Percentiles rank a stretch among this genome's conserved stretches.
Conservation (phyloP, 2,888 invertebrate species). For the Phlogophora meticulosa region DNA sequence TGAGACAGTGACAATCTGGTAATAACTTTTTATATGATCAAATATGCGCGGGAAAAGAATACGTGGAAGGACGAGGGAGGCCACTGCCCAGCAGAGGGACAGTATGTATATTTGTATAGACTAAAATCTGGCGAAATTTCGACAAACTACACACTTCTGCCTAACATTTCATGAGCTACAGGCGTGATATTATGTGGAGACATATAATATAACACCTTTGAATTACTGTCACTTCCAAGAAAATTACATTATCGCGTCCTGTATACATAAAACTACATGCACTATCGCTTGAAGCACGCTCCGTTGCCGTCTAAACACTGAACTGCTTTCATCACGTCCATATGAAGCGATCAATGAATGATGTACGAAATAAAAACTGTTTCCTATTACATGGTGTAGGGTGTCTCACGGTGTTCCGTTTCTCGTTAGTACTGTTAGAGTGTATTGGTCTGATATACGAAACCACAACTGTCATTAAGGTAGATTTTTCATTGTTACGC, state of each 20-base stretch:
- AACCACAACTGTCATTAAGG: constrained; percentile 50
- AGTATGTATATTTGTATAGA: too few species aligned
- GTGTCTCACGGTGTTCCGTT: constrained; percentile 66
- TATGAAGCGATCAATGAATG: constrained; percentile 38
- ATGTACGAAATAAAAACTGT: neutral
- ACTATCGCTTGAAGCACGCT: neutral
- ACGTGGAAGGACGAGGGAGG: too few species aligned
- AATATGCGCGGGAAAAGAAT: too few species aligned
- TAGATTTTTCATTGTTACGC: constrained; percentile 57
- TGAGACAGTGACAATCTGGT: too few species aligned
- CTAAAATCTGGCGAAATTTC: too few species aligned
- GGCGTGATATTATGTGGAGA: too few species aligned
- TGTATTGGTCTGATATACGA: constrained; percentile 58
- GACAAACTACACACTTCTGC: too few species aligned
- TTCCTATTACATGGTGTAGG: constrained; percentile 22
- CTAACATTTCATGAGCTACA: too few species aligned
- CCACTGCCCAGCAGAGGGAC: too few species aligned
- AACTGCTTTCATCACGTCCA: neutral
- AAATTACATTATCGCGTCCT: constrained; percentile 28
- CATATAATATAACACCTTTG: constrained; percentile 44
- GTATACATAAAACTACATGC: neutral
- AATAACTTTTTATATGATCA: too few species aligned
- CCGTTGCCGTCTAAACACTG: constrained; percentile 38
- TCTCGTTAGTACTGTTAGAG: constrained; percentile 63
- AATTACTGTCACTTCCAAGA: constrained; percentile 58